phyloP scores from a whole-genome alignment of 2,888 invertebrate genomes.

The Epicampocera succincta region DNA sequence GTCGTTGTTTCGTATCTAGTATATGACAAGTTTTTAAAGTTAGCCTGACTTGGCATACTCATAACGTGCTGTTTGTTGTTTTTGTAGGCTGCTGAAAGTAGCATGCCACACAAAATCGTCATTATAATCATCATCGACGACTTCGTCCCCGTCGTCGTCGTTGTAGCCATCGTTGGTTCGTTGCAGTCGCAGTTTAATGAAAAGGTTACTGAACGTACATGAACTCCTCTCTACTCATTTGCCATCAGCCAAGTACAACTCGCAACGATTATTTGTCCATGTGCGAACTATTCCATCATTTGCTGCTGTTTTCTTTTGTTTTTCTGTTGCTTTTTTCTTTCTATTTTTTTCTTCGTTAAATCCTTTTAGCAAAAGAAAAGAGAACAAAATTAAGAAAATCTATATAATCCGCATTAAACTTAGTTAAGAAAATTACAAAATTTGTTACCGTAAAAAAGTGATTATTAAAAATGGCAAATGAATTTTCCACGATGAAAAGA shows the following conservation, averaged over 20 bases:
- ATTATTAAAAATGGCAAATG: conserved; percentile 60
- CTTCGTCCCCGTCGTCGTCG: neutral
- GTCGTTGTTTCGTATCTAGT: conserved; percentile 39
- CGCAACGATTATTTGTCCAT: conserved; percentile 29
- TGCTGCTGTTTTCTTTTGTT: conserved; percentile 25
- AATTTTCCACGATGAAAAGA: conserved; percentile 34
- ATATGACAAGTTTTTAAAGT: conserved; percentile 55
- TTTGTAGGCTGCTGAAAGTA: neutral
- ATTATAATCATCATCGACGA: conserved; percentile 31
- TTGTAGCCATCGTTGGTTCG: conserved; percentile 5
- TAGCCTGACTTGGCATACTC: conserved; percentile 35
- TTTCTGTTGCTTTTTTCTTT: conserved; percentile 3
- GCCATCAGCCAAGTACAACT: conserved; percentile 32
- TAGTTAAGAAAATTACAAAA: conserved; percentile 30
- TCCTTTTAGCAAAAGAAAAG: conserved; percentile 11
- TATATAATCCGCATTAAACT: conserved; percentile 49
- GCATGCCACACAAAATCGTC: conserved; percentile 35
- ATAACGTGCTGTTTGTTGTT: conserved; percentile 19
- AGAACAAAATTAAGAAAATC: conserved; percentile 39
- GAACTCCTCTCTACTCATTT: conserved; percentile 64
- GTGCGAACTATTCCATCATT: conserved; percentile 50
- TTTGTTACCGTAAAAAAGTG: conserved; percentile 39
- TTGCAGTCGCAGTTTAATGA: conserved; percentile 7
- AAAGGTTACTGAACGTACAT: conserved; percentile 72
- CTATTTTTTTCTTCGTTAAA: conserved; percentile 7